Evolutionary conservation across 2,797 vertebrate species (phyloP), one percentile per base, ranked within the genome.

Genomic region (Hypotaenidia okinawae): DNA sequence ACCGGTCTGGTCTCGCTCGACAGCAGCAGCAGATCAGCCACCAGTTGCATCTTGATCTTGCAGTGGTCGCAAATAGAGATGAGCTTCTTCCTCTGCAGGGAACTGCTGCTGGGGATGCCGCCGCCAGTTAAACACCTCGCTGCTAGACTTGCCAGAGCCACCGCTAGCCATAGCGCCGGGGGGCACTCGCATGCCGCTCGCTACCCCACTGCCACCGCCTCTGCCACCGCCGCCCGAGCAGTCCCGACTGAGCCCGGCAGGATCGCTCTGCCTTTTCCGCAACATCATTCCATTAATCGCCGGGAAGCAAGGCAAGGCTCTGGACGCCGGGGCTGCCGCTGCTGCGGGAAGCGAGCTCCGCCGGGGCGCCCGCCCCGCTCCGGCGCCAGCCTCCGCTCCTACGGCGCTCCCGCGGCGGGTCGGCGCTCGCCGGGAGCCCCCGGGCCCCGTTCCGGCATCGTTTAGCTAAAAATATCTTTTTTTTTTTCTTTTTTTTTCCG

Each of bases 11-110:
- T 99, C 97, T 99, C 99, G 33, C 99, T 99, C 92, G 99, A 99
- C 97, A 99, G 97, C 97, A 99, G 98, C 6, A 99, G 99, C 87
- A 99, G 98, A 97, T 99, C 99, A 0, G 99, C 99, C 97, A 99
- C 99, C 98, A 99, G 98, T 98, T 99, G 99, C 99, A 99, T 99
- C 98, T 99, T 99, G 98, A 98, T 98, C 97, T 99, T 99, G 97
- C 99, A 99, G 55, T 98, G 97, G 94, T 99, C 99, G 74, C 99
- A 99, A 89, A 99, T 89, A 16, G 98, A 98, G 85, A 98, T 97
- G 80, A 99, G 99, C 89, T 99, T 98, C 97, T 98, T 99, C 94
- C 99, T 98, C 96, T 99, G 98, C 98, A 99, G 98, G 96, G 98
- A 78, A 95, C 98, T 23, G 97, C 97, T 87, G 97, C 98, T 88